Conservation (phyloP, 2,797 vertebrate species). For the Coilia nasus region DNA sequence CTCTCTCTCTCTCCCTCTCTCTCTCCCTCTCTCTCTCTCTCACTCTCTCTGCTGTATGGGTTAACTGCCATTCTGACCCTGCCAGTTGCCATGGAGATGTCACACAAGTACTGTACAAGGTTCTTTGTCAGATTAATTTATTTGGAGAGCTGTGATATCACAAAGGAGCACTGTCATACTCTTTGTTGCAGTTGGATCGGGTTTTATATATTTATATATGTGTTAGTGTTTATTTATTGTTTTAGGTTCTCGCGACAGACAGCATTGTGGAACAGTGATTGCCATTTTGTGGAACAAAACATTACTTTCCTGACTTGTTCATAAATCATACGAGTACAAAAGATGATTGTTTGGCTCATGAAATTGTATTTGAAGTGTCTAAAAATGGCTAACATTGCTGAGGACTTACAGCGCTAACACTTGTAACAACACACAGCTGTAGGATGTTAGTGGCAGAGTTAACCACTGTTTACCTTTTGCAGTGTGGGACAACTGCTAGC, state of each 20-base stretch:
- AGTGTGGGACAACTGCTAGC: too few species aligned
- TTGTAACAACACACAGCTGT: background rate
- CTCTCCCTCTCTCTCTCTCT: background rate
- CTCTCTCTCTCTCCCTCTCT: background rate
- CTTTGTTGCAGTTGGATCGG: slow-evolving; percentile 4
- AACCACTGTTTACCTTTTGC: background rate
- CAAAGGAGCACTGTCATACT: slow-evolving; percentile 6
- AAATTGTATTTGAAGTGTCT: background rate
- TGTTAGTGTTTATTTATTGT: slow-evolving; percentile 1
- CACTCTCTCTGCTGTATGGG: background rate
- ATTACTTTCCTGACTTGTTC: background rate
- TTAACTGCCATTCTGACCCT: slow-evolving; percentile 22
- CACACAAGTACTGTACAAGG: slow-evolving; percentile 23
- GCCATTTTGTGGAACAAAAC: slow-evolving; percentile 14
- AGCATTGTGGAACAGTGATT: slow-evolving; percentile 1
- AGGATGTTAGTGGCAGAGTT: background rate
- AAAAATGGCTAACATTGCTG: background rate
- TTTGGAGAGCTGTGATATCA: slow-evolving; percentile 19
- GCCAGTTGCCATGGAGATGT: slow-evolving; percentile 23
- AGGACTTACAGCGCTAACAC: background rate
- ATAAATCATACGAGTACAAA: background rate
- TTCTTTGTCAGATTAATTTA: slow-evolving; percentile 24
- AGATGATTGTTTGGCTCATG: background rate
- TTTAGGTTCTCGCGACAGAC: background rate
- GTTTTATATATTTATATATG: background rate